These are phyloP conservation scores for Parus major DNA, from an alignment of 2,113 vertebrate species.

Conservation along the genomic window DNA sequence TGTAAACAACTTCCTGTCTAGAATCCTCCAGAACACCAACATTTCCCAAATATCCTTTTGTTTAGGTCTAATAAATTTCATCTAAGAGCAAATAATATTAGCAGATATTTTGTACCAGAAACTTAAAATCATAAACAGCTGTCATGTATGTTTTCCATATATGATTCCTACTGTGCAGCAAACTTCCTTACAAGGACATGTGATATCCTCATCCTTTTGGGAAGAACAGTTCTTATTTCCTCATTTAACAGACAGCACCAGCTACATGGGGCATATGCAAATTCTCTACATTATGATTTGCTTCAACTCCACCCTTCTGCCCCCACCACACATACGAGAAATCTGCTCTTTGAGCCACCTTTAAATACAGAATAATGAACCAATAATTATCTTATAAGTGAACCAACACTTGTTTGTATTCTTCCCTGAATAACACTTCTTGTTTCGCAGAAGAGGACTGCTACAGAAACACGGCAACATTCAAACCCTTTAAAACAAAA, in stretches of 20 bases:
- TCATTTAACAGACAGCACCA: slow-evolving; percentile 4
- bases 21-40: background rate
- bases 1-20: background rate
- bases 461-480: slow-evolving; percentile 72
- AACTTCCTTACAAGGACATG: background rate
- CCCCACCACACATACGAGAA: background rate
- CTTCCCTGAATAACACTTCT: slow-evolving; percentile 52
- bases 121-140: background rate
- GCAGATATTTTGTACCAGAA: slow-evolving; percentile 15
- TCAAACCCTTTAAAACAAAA: slow-evolving; percentile 79
- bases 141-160: background rate
- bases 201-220: background rate
- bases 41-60: background rate
- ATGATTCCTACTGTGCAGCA: background rate
- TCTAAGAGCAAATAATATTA: slow-evolving; percentile 4
- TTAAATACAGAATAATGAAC: slow-evolving; percentile 47
- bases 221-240: background rate
- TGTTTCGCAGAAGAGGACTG: slow-evolving; percentile 33
- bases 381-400: slow-evolving; percentile 10
- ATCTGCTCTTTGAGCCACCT: slow-evolving; percentile 30
- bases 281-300: background rate
- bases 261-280: background rate
- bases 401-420: slow-evolving; percentile 24
- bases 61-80: background rate
- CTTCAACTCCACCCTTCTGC: background rate